Base-by-base conservation (phyloP, 2,113 vertebrate species). In the Lycaon pictus region DNA sequence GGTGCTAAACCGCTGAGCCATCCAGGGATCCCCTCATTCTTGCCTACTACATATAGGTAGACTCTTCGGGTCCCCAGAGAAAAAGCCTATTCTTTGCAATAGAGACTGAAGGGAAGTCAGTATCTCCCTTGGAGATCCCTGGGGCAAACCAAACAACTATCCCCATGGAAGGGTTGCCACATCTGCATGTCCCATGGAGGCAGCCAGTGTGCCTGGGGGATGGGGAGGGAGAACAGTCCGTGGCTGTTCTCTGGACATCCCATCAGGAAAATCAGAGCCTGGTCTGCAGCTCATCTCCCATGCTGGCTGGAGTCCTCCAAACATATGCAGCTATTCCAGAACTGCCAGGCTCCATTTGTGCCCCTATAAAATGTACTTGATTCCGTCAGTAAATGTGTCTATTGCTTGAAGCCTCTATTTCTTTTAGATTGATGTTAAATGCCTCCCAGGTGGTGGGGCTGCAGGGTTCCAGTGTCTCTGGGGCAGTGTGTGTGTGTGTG, bases 371-470 rank as follows among this genome's bases (percentile, higher is more conserved):
- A 6, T 16, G 35, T 65, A 65, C 55, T 77, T 48, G 29, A 93
- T 72, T 96, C 94, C 96, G 81, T 43, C 20, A 29, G 85, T 77
- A 15, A 82, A 80, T 5, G 16, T 95, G 69, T 89, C 29, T n/a
- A 48, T 60, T 96, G 86, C 23, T 91, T 29, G 1, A 95, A 65
- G 94, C 94, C 97, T 85, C 55, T 87, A 6, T 83, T 94, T 88
- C 63, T 93, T 53, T 32, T 83, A 43, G 80, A 62, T 55, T 79
- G 79, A 96, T 25, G 60, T 92, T 27, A 97, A 72, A 69, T 20
- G 43, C 62, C 55, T 97, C 91, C 29, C 71, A 93, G 90, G 88
- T 29, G 22, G n/a, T 35, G 5, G 72, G 37, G 29, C 58, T 84
- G 3, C 74, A 63, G 65, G 74, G 76, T 65, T 88, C 51, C 48